phyloP scores from a whole-genome alignment of 2,888 invertebrate species.

The Dinocampus coccinellae region DNA sequence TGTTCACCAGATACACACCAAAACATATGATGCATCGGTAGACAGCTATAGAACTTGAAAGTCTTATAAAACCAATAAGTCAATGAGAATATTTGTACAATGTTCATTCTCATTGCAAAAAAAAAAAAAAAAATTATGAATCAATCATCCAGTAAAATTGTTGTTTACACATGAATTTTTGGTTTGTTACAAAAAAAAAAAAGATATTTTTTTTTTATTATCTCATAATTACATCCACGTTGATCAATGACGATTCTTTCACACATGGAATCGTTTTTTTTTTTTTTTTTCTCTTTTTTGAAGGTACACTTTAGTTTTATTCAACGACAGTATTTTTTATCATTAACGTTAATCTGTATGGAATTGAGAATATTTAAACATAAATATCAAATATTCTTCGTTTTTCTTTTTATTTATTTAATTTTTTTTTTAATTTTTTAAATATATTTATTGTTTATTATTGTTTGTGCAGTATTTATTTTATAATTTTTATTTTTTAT shows the following conservation, averaged over 20 bases:
- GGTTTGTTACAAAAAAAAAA: constrained; percentile 43
- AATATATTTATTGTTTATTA: constrained; percentile 15
- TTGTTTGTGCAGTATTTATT: not conserved
- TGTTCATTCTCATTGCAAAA: not conserved
- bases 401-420: constrained; percentile 10
- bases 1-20: constrained; percentile 24
- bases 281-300: not conserved
- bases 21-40: constrained; percentile 24
- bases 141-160: not conserved
- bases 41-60: constrained; percentile 16
- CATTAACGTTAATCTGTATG: constrained; percentile 49
- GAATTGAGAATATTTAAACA: constrained; percentile 24
- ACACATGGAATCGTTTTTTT: constrained; percentile 8
- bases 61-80: constrained; percentile 7
- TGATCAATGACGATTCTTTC: constrained; percentile 21
- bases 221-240: constrained; percentile 33
- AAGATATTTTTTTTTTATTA: constrained; percentile 43
- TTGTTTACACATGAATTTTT: no score
- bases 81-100: not conserved
- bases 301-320: constrained; percentile 37
- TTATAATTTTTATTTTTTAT: not conserved
- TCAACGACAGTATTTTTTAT: constrained; percentile 38
- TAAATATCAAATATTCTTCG: not conserved
- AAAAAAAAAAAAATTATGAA: not conserved
- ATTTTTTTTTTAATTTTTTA: not conserved